Conservation (phyloP, 2,113 vertebrate species). For the Callospermophilus lateralis region DNA sequence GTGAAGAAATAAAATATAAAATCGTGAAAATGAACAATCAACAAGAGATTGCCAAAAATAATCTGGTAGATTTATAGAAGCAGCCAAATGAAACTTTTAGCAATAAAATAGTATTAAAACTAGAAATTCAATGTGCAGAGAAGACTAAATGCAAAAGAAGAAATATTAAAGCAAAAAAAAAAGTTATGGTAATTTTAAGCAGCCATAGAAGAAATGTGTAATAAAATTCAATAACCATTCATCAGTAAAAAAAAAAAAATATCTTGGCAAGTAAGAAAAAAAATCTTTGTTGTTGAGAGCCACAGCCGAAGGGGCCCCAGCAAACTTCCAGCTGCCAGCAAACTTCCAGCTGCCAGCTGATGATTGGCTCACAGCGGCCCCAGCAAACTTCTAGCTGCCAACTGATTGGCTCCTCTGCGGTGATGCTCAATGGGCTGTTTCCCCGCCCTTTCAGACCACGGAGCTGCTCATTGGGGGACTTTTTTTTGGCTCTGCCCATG, state of each 20-base stretch:
- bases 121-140: background rate
- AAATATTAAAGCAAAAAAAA: background rate
- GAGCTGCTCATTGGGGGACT: no score
- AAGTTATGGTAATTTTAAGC: background rate
- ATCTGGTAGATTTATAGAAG: background rate
- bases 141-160: background rate
- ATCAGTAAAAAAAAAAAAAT: conserved; percentile 31
- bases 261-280: background rate
- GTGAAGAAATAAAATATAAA: background rate
- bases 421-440: no score
- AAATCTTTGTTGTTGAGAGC: no score
- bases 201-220: background rate
- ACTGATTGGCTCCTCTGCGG: no score
- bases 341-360: no score
- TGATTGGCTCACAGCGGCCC: no score
- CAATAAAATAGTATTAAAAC: conserved; percentile 24
- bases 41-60: background rate
- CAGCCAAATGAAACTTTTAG: background rate
- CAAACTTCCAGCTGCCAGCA: no score
- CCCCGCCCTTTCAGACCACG: no score
- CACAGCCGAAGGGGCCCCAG: no score
- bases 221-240: background rate
- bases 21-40: conserved; percentile 14
- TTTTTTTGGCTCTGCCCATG: no score
- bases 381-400: no score